Base-by-base conservation (phyloP, 1,140 invertebrate genomes). In the Macrotrachela quadricornifera region DNA sequence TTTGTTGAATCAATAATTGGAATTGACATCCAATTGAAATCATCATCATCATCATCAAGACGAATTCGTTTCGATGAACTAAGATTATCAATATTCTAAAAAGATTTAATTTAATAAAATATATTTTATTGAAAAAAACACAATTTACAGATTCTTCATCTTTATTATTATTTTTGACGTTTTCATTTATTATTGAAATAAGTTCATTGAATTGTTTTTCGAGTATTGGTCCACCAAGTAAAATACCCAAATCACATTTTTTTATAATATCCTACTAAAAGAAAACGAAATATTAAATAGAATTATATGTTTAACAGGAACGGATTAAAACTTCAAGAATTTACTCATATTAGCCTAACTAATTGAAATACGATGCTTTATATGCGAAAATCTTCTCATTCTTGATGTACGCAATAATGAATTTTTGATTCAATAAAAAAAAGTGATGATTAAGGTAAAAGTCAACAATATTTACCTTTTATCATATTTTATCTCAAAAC, bases 241-340 rank as follows among this genome's bases (percentile, higher is more conserved):
- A 47, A 36, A 44, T 18, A 45, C 53, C 53, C 48, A 42, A 18
- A 54, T 54, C 53, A 46, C 46, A 48, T 37, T 47, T 13, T 39
- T 54, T 38, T 1, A 49, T 11, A 4, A 42, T 14, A 42, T 42
- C 40, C 40, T 30, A 30, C 21, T 30, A 30, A 30, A 30, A 30
- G 8, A 30, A 4, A 30, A 30, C n/a, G n/a, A n/a, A n/a, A n/a
- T n/a, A n/a, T n/a, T n/a, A n/a, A n/a, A n/a, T n/a, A n/a, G n/a
- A n/a, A n/a, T n/a, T n/a, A n/a, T n/a, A n/a, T n/a, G n/a, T n/a
- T n/a, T n/a, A n/a, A n/a, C n/a, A n/a, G n/a, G n/a, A n/a, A n/a
- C n/a, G n/a, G n/a, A n/a, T n/a, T n/a, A n/a, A n/a, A n/a, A n/a
- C n/a, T n/a, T n/a, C n/a, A n/a, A n/a, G n/a, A n/a, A n/a, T n/a